Evolutionary conservation across 2,113 vertebrate genomes (phyloP).

Genomic region (Caranx ignobilis): DNA sequence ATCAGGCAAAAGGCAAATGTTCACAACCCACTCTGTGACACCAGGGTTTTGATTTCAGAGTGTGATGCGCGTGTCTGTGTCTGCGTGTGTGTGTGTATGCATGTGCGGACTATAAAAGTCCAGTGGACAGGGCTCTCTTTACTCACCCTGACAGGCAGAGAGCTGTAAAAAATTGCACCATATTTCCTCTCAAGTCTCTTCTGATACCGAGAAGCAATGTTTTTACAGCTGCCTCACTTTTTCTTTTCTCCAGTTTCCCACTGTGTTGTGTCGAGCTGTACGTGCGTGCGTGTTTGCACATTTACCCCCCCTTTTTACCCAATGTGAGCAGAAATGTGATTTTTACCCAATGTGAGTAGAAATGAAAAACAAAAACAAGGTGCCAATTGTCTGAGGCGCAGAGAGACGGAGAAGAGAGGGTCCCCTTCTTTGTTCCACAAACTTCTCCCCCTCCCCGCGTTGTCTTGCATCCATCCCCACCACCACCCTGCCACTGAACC

Average conservation of each 20-base stretch:
- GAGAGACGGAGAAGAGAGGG: conserved; percentile 28
- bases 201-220: conserved; percentile 69
- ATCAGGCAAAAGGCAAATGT: conserved; percentile 56
- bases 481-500: neutral
- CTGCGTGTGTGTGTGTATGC: conserved; percentile 24
- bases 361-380: conserved; percentile 49
- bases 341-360: conserved; percentile 29
- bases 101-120: conserved; percentile 59
- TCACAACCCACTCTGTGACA: conserved; percentile 53
- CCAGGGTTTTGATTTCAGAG: conserved; percentile 37
- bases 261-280: conserved; percentile 7
- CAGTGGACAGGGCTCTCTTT: conserved; percentile 61
- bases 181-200: conserved; percentile 73
- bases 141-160: conserved; percentile 68
- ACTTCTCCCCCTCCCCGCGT: conserved; percentile 3
- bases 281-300: conserved; percentile 13
- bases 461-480: conserved; percentile 35
- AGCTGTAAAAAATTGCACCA: conserved; percentile 70
- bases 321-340: no score
- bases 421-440: conserved; percentile 45
- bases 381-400: conserved; percentile 54
- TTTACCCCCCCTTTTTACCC: neutral
- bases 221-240: conserved; percentile 73
- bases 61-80: conserved; percentile 11
- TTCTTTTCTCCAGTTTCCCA: conserved; percentile 31